phyloP scores from a whole-genome alignment of 1,140 invertebrate genomes.

The Camponotus pennsylvanicus region DNA sequence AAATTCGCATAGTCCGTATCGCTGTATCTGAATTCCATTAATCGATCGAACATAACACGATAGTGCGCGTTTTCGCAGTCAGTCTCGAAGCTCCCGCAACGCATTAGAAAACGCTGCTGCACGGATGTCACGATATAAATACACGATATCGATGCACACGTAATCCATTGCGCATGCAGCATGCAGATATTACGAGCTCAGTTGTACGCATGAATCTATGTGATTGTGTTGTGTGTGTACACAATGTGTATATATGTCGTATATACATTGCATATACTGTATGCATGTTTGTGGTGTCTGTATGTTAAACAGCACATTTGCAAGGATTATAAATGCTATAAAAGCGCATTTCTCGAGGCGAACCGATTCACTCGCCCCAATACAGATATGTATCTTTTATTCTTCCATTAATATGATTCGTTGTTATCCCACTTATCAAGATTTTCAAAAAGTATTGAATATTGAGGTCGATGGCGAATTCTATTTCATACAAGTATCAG shows the following conservation, averaged over 20 bases:
- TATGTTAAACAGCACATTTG: slow-evolving; percentile 32
- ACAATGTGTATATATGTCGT: background rate
- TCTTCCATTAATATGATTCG: slow-evolving; percentile 20
- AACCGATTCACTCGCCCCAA: background rate
- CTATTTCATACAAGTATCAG: background rate
- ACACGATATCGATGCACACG: slow-evolving; percentile 41
- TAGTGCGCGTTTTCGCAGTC: slow-evolving; percentile 56
- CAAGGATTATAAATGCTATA: slow-evolving; percentile 49
- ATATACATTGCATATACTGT: background rate
- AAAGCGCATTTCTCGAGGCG: slow-evolving; percentile 14
- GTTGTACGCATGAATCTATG: background rate
- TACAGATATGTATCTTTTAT: slow-evolving; percentile 20
- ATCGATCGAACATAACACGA: slow-evolving; percentile 28
- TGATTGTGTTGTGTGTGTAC: background rate
- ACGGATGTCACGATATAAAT: slow-evolving; percentile 49
- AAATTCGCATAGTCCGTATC: slow-evolving; percentile 27
- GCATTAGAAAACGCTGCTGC: slow-evolving; percentile 60
- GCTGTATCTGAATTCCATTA: slow-evolving; percentile 66
- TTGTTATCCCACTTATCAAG: background rate
- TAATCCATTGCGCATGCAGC: slow-evolving; percentile 35
- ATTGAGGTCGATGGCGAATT: background rate
- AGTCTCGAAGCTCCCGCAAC: slow-evolving; percentile 27
- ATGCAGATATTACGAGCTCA: slow-evolving; percentile 21
- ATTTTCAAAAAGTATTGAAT: background rate
- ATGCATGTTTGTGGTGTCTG: background rate